A percentile compares a stretch with the other conserved stretches of the same genome.
phyloP scores from a whole-genome alignment of 2,797 vertebrate genomes.

The Garrulus glandarius region DNA sequence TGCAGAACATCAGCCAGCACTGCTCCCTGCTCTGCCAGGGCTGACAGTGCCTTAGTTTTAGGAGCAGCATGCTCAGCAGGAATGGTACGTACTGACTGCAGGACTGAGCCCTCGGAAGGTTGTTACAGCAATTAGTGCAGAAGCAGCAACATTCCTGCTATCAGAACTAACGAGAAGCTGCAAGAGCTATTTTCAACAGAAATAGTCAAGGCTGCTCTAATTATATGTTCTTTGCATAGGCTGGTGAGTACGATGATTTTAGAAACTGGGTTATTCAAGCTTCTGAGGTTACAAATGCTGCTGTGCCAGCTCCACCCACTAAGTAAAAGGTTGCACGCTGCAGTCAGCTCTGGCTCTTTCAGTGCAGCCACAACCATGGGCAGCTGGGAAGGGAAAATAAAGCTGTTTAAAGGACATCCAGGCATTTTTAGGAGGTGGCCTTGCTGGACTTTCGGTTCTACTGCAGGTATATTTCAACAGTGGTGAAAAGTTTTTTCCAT shows the following conservation, averaged over 20 bases:
- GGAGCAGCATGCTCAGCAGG: slow-evolving; percentile 21
- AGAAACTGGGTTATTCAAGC: slow-evolving; percentile 66
- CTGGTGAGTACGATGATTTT: slow-evolving; percentile 42
- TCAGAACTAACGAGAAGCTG: slow-evolving; percentile 59
- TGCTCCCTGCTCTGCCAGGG: neutral
- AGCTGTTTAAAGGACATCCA: neutral
- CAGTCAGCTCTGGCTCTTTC: neutral
- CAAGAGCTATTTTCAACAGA: slow-evolving; percentile 59
- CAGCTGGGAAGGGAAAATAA: neutral
- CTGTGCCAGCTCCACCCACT: slow-evolving; percentile 64
- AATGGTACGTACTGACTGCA: neutral
- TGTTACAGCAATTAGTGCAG: slow-evolving; percentile 56
- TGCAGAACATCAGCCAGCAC: neutral
- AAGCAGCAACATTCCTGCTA: slow-evolving; percentile 61
- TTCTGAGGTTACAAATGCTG: slow-evolving; percentile 63
- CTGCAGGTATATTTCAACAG: neutral
- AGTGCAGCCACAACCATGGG: neutral
- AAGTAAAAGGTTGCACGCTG: slow-evolving; percentile 41
- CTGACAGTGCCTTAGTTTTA: neutral
- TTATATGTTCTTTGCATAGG: slow-evolving; percentile 56
- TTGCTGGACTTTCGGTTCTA: neutral
- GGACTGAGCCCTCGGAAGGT: slow-evolving; percentile 19
- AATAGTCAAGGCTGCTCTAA: slow-evolving; percentile 59
- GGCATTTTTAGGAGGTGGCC: neutral
- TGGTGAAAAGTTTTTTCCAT: neutral